Percentiles rank a stretch among this genome's conserved stretches.
These are phyloP conservation scores for Agrotis clavis DNA, from an alignment of 2,888 invertebrate species.

Conservation along the genomic window DNA sequence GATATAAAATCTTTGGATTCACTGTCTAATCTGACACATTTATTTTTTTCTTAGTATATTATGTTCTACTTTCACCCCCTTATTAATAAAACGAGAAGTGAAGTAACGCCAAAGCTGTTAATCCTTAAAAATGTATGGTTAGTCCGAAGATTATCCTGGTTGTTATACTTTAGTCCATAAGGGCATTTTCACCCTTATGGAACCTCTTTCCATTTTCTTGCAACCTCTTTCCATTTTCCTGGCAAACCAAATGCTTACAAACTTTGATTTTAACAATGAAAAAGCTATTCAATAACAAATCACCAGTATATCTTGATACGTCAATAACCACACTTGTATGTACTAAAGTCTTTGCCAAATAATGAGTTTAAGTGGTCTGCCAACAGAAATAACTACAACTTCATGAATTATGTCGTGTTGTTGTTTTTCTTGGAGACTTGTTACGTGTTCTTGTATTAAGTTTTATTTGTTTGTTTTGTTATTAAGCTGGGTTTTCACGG, in stretches of 20 bases:
- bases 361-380: slow-evolving; percentile 22
- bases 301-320: slow-evolving; percentile 8
- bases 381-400: slow-evolving; percentile 10
- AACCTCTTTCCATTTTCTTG: not conserved
- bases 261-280: slow-evolving; percentile 11
- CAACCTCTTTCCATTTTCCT: slow-evolving; percentile 8
- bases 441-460: not conserved
- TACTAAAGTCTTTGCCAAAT: slow-evolving; percentile 33
- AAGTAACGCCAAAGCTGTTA: too few species aligned
- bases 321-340: slow-evolving; percentile 36
- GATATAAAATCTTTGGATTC: not conserved
- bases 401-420: not conserved
- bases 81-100: too few species aligned
- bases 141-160: too few species aligned
- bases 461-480: too few species aligned
- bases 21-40: too few species aligned
- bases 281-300: slow-evolving; percentile 36
- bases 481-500: too few species aligned
- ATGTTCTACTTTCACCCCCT: too few species aligned
- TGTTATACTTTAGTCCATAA: too few species aligned
- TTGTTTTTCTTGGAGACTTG: not conserved
- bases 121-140: too few species aligned
- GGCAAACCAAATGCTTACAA: not conserved
- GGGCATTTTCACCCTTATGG: too few species aligned
- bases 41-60: not conserved